Percentiles rank a stretch among this genome's conserved stretches.
Conservation (phyloP, 2,888 invertebrate species). For the Galerucella calmariensis region DNA sequence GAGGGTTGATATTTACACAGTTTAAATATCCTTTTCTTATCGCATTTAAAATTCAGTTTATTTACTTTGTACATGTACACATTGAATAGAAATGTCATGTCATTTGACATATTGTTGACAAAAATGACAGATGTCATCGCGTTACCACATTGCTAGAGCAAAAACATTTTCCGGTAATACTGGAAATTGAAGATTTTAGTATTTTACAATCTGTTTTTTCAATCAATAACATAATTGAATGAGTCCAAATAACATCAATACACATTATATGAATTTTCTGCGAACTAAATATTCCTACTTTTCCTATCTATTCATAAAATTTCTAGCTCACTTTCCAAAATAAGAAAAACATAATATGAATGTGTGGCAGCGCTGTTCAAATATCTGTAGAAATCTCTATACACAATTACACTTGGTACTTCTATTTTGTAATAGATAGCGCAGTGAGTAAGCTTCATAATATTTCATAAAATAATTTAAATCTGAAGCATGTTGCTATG, state of each 20-base stretch:
- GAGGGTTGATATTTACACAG: not conserved
- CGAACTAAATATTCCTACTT: no score
- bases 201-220: no score
- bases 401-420: not conserved
- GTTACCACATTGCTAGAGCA: not conserved
- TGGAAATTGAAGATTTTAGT: no score
- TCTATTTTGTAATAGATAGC: not conserved
- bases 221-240: no score
- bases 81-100: conserved; percentile 11
- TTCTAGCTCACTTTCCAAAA: no score
- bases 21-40: conserved; percentile 20
- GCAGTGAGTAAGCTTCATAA: not conserved
- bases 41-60: conserved; percentile 31
- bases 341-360: no score
- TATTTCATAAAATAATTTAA: not conserved
- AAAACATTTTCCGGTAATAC: not conserved
- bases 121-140: not conserved
- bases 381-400: not conserved
- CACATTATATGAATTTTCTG: no score
- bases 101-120: not conserved
- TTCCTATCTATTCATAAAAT: no score
- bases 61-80: conserved; percentile 31
- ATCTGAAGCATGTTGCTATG: not conserved
- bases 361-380: no score
- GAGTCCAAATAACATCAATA: no score